Conservation (phyloP, 2,888 invertebrate genomes). For the Taphrorychus bicolor region DNA sequence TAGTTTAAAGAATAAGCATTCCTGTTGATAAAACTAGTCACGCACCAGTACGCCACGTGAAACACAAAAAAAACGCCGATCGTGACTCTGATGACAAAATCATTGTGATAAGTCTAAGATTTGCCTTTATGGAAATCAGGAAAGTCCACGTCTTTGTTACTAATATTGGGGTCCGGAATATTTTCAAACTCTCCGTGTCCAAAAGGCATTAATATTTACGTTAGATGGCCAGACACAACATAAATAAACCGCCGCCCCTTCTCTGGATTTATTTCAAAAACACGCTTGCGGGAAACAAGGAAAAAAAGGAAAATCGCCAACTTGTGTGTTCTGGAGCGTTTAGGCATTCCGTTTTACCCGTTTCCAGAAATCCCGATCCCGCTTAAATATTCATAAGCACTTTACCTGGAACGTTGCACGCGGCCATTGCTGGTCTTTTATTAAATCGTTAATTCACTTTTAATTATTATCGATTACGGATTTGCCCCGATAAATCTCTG, state of each 20-base stretch:
- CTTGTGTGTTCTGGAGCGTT: slow-evolving; percentile 6
- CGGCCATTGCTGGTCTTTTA: neutral
- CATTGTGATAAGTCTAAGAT: no score
- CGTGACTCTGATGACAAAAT: no score
- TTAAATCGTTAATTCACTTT: neutral
- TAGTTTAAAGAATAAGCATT: no score
- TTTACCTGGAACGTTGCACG: slow-evolving; percentile 8
- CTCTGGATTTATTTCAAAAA: neutral
- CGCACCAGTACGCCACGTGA: no score
- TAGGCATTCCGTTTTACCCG: slow-evolving; percentile 6
- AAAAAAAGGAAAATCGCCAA: neutral
- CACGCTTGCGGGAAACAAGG: neutral
- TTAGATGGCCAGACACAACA: neutral
- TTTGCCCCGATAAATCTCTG: neutral
- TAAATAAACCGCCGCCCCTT: neutral
- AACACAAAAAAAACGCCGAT: no score
- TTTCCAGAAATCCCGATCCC: slow-evolving; percentile 8
- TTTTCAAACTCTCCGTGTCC: no score
- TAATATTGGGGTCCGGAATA: no score
- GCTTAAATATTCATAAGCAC: slow-evolving; percentile 10
- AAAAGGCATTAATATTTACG: slow-evolving; percentile 1
- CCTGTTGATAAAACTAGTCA: no score
- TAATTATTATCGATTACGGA: neutral
- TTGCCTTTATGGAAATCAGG: no score
- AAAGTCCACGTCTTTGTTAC: no score